Evolutionary conservation across 53 echinoderm and acorn worm species (phyloP).

Genomic region (Pentamera pediparva): DNA sequence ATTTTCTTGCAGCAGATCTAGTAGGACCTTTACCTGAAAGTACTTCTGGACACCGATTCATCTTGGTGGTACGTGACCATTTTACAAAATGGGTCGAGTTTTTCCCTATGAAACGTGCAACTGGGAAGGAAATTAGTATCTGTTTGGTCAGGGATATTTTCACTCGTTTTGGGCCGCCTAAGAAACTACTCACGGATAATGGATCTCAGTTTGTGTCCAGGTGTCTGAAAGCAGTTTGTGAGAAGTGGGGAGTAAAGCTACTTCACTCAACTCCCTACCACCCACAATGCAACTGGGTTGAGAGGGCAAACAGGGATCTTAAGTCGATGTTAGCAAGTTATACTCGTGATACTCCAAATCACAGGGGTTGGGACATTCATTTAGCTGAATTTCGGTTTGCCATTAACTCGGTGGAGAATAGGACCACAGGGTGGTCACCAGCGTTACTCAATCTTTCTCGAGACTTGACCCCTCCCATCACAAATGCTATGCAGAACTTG

Average conservation of each 20-base stretch:
- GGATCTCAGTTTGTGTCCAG: constrained; percentile 30
- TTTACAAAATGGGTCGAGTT: constrained; percentile 31
- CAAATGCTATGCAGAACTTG: constrained; percentile 11
- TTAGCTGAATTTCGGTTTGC: constrained; percentile 43
- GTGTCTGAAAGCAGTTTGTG: constrained; percentile 36
- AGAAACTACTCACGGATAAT: constrained; percentile 40
- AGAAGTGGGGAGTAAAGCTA: constrained; percentile 34
- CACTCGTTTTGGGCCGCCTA: constrained; percentile 34
- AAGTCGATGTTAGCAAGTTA: constrained; percentile 7
- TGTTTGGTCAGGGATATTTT: constrained; percentile 26
- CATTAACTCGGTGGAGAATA: constrained; percentile 30
- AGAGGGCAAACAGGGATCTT: constrained; percentile 7
- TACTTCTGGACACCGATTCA: constrained; percentile 17
- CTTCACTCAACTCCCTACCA: constrained; percentile 25
- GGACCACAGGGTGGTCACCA: constrained; percentile 44
- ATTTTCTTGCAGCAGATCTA: constrained; percentile 32
- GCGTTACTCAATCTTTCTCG: constrained; percentile 31
- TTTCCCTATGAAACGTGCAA: constrained; percentile 32
- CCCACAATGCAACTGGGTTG: constrained; percentile 25
- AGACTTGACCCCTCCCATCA: constrained; percentile 11
- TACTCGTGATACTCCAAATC: background rate
- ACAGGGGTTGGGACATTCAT: constrained; percentile 39
- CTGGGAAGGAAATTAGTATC: constrained; percentile 22
- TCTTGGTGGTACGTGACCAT: constrained; percentile 35
- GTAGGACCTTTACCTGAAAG: constrained; percentile 41